Percentiles rank a stretch among this genome's conserved stretches.
These are phyloP conservation scores for Stichopus chloronotus DNA, from an alignment of 35 echinoderm and acorn worm species.

Conservation along the genomic window DNA sequence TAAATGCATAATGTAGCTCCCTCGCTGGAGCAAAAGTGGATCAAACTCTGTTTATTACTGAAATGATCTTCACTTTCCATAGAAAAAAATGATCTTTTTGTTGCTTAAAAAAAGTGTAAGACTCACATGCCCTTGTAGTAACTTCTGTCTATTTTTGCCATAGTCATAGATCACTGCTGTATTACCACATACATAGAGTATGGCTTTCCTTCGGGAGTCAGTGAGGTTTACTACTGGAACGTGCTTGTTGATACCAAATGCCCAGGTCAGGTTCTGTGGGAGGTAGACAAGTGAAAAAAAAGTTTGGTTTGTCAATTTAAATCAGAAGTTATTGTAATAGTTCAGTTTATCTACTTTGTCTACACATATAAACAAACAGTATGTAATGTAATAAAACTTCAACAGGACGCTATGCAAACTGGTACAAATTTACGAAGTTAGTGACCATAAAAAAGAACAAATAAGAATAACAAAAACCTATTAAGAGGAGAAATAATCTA, in stretches of 20 bases:
- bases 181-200: conserved; percentile 85
- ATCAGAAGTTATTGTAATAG: background rate
- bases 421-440: background rate
- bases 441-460: background rate
- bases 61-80: too few relatives aligned
- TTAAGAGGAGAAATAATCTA: too few relatives aligned
- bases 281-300: conserved; percentile 14
- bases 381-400: background rate
- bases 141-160: conserved; percentile 82
- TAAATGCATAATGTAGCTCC: too few relatives aligned
- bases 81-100: too few relatives aligned
- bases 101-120: too few relatives aligned
- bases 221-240: conserved; percentile 91
- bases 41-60: too few relatives aligned
- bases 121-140: conserved; percentile 99
- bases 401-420: background rate
- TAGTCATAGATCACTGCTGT: conserved; percentile 88
- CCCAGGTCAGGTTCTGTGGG: conserved; percentile 84
- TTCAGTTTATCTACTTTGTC: background rate
- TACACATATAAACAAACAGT: background rate
- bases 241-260: conserved; percentile 93
- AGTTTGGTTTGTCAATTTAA: background rate
- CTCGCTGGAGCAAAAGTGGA: too few relatives aligned
- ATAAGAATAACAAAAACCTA: too few relatives aligned
- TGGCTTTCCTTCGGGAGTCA: conserved; percentile 64